These are phyloP conservation scores for Falco columbarius DNA, from an alignment of 2,797 vertebrate species.

Conservation along the genomic window DNA sequence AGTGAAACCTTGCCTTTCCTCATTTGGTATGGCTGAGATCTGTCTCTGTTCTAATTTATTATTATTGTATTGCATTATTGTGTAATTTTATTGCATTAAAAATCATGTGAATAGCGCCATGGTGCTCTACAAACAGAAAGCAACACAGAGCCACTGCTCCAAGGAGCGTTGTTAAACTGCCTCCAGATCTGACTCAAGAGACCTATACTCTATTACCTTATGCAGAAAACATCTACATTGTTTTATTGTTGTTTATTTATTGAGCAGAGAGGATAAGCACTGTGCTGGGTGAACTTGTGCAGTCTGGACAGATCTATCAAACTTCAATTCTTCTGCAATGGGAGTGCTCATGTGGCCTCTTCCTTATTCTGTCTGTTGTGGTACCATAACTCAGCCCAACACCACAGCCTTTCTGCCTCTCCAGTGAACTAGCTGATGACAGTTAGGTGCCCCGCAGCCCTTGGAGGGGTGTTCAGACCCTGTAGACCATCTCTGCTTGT, in stretches of 20 bases:
- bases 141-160: slow-evolving; percentile 36
- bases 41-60: slow-evolving; percentile 13
- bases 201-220: slow-evolving; percentile 39
- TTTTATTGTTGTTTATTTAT: slow-evolving; percentile 53
- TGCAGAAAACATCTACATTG: slow-evolving; percentile 27
- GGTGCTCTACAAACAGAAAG: slow-evolving; percentile 51
- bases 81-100: slow-evolving; percentile 66
- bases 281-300: rapidly evolving
- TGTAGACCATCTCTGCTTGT: not conserved
- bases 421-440: not conserved
- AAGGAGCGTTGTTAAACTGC: slow-evolving; percentile 37
- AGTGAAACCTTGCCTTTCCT: slow-evolving; percentile 43
- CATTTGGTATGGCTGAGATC: slow-evolving; percentile 38
- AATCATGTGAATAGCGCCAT: slow-evolving; percentile 56
- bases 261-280: not conserved
- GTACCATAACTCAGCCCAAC: not conserved
- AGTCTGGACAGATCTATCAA: not conserved
- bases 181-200: slow-evolving; percentile 49
- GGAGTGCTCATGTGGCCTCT: not conserved
- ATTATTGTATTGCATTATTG: slow-evolving; percentile 62
- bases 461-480: not conserved
- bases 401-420: not conserved
- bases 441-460: not conserved
- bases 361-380: not conserved
- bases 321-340: not conserved